Evolutionary conservation across 2,113 vertebrate species (phyloP).

Genomic region (Gymnorhina tibicen): DNA sequence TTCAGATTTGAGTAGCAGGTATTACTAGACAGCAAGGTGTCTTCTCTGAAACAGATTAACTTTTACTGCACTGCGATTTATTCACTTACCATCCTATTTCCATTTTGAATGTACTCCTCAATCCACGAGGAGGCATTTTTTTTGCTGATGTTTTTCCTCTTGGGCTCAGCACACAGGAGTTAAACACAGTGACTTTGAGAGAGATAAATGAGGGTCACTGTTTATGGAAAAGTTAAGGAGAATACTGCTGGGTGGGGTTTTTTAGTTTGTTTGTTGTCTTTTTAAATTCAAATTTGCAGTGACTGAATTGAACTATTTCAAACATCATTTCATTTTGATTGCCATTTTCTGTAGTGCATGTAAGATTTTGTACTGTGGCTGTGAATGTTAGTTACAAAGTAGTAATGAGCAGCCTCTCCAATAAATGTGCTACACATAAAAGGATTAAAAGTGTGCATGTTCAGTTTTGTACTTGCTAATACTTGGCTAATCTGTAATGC

Average conservation of each 20-base stretch:
- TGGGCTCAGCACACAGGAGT: neutral
- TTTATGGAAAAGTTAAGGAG: neutral
- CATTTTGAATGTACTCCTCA: neutral
- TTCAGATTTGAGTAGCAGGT: neutral
- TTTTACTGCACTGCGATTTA: neutral
- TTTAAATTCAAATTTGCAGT: neutral
- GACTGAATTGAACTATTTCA: neutral
- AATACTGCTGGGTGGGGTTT: neutral
- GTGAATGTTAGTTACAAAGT: conserved; percentile 9
- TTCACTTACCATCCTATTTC: neutral
- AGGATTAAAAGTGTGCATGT: conserved; percentile 9
- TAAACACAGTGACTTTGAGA: neutral
- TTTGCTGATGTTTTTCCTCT: neutral
- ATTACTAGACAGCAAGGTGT: neutral
- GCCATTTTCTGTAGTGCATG: neutral
- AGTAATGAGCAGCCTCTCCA: conserved; percentile 25
- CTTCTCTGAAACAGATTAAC: neutral
- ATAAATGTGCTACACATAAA: neutral
- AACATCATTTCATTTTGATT: neutral
- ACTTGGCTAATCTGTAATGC: neutral
- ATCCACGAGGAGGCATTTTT: neutral
- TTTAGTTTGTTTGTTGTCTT: neutral
- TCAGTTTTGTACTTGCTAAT: neutral
- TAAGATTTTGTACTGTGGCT: neutral
- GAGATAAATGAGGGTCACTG: neutral